phyloP scores from a whole-genome alignment of 2,113 vertebrate species.

The Labeo catla region DNA sequence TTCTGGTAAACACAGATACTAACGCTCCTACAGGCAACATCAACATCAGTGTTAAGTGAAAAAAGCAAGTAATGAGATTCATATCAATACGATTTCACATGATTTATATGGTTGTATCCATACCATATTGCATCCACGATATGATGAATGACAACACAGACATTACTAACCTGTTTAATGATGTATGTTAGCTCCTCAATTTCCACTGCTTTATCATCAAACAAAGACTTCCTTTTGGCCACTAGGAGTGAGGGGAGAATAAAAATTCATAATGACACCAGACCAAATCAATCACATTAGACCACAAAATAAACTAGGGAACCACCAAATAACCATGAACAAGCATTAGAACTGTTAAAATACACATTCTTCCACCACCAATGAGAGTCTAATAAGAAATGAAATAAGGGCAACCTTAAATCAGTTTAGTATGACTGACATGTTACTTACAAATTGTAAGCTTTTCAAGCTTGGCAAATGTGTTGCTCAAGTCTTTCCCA shows the following conservation, averaged over 20 bases:
- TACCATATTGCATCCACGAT: no score
- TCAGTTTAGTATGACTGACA: neutral
- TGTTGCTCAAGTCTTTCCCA: conserved; percentile 93
- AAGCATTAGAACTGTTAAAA: neutral
- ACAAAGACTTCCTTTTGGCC: conserved; percentile 92
- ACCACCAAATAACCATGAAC: neutral
- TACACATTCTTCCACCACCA: neutral
- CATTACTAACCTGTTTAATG: conserved; percentile 83
- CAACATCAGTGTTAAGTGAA: neutral
- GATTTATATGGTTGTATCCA: no score
- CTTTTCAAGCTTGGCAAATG: conserved; percentile 93
- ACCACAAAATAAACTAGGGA: neutral
- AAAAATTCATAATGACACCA: neutral
- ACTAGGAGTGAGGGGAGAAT: conserved; percentile 71
- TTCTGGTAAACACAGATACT: neutral
- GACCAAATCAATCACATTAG: neutral
- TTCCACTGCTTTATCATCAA: conserved; percentile 91
- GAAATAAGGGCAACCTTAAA: no score
- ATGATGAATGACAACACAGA: neutral
- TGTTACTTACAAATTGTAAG: conserved; percentile 88
- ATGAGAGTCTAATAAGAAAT: neutral
- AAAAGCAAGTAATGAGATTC: neutral
- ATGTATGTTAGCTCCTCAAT: conserved; percentile 94
- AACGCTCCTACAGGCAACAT: neutral
- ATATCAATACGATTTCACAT: neutral